Percentiles rank a stretch among this genome's conserved stretches.
Evolutionary conservation across 2,888 invertebrate species (phyloP).

Genomic region (Sthenelais limicola): DNA sequence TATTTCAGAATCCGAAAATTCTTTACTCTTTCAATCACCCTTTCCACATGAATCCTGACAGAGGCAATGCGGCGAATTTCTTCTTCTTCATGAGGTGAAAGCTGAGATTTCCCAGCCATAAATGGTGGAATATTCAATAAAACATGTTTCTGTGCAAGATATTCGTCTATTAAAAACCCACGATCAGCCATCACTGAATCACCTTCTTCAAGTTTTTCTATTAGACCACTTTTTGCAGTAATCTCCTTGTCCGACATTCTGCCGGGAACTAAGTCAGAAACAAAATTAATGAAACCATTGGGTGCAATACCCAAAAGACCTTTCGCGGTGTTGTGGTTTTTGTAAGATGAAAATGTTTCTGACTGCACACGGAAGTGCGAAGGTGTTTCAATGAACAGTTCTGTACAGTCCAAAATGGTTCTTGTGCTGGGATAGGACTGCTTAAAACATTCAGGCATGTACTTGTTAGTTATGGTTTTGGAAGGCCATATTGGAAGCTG

Average conservation of each 20-base stretch:
- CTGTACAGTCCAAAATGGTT: slow-evolving; percentile 3
- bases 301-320: slow-evolving; percentile 7
- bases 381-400: neutral
- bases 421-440: neutral
- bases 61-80: too few relatives aligned
- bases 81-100: too few relatives aligned
- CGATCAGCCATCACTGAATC: slow-evolving; percentile 27
- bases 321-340: slow-evolving; percentile 18
- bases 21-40: too few relatives aligned
- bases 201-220: neutral
- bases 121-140: slow-evolving; percentile 14
- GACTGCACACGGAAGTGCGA: neutral
- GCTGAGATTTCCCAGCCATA: too few relatives aligned
- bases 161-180: slow-evolving; percentile 18
- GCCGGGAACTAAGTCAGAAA: neutral
- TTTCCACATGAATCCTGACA: too few relatives aligned
- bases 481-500: too few relatives aligned
- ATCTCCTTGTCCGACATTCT: slow-evolving; percentile 1
- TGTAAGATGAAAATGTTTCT: slow-evolving; percentile 3
- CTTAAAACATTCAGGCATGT: too few relatives aligned
- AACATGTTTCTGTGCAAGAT: neutral
- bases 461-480: too few relatives aligned
- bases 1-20: too few relatives aligned
- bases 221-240: slow-evolving; percentile 2
- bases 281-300: neutral